Evolutionary conservation across 2,888 invertebrate species (phyloP), one percentile per base, ranked within the genome.

Genomic region (Noctua comes): DNA sequence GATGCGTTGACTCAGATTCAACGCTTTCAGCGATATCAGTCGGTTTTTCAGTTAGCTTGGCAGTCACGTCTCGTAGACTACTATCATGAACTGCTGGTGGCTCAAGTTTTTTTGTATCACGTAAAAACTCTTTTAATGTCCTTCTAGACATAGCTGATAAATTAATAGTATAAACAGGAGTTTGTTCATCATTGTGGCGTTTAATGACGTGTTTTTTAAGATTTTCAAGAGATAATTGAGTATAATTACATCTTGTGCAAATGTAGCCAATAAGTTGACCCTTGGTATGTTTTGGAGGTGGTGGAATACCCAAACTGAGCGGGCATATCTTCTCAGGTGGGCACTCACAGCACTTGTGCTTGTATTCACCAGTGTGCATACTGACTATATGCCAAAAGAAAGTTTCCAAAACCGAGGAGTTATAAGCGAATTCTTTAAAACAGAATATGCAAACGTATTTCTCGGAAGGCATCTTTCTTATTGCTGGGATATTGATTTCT

Each of bases 311-410:
- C 68, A 96, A 90, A 83, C 92, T 92, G 73, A 93, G 94, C 2
- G 94, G 89, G 90, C 96, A 91, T 87, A 90, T 88, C 85, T 93
- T 91, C 82, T 93, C 89, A 75, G 93, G 91, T 5, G 93, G 88
- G 86, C 98, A 98, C 69, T 95, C 94, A 1, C 97, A 97, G 92
- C 98, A 98, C 40, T 95, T 92, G 81, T 97, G 97, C 76, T 98
- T 97, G 88, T 97, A 98, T 93, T 99, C 98, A 0, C 98, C 98
- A 0, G 98, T 98, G 82, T 99, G 99, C 69, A 95, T 97, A 40
- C 97, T 96, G 2, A 96, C 97, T 64, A 98, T 96, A 90, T 99
- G 98, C 91, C 98, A 98, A 90, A 98, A 98, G 91, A 98, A 98
- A 10, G 93, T 91, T 90, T 96, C 96, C 68, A 96, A 90, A 54